These are phyloP conservation scores for Hesperia comma DNA, from an alignment of 2,888 invertebrate species.

Conservation along the genomic window DNA sequence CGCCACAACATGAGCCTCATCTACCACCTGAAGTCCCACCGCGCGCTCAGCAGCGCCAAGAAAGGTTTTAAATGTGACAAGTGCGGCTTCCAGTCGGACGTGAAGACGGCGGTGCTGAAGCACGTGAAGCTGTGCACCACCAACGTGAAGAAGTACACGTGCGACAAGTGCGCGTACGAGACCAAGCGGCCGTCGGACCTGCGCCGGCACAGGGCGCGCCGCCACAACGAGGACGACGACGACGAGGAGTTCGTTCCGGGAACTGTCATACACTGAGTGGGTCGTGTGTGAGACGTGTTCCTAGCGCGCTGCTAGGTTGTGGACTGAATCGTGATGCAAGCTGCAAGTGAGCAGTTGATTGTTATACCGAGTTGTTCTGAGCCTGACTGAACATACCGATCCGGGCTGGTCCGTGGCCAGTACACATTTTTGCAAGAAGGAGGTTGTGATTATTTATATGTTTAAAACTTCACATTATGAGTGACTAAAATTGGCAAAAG, in stretches of 20 bases:
- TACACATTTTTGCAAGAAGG: neutral
- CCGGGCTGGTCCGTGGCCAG: neutral
- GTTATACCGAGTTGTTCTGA: too few species aligned
- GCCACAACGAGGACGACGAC: slow-evolving; percentile 45
- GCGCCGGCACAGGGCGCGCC: slow-evolving; percentile 50
- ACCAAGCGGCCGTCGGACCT: slow-evolving; percentile 54
- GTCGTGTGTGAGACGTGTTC: too few species aligned
- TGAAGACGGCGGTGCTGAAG: slow-evolving; percentile 38
- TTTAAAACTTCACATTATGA: neutral
- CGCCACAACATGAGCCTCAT: slow-evolving; percentile 65
- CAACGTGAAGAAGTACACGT: slow-evolving; percentile 39
- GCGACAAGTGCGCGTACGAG: slow-evolving; percentile 52
- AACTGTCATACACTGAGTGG: neutral
- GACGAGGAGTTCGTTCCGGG: slow-evolving; percentile 37
- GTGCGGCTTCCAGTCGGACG: slow-evolving; percentile 42
- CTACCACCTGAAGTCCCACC: slow-evolving; percentile 65
- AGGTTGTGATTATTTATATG: neutral
- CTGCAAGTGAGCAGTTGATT: too few species aligned
- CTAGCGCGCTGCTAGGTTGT: too few species aligned
- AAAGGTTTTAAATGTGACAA: slow-evolving; percentile 42
- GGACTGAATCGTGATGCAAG: too few species aligned
- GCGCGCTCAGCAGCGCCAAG: slow-evolving; percentile 1
- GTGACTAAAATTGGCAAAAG: neutral
- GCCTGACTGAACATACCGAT: neutral
- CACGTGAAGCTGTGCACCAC: slow-evolving; percentile 39